phyloP scores from a whole-genome alignment of 2,888 invertebrate genomes.

The Crioceris asparagi region DNA sequence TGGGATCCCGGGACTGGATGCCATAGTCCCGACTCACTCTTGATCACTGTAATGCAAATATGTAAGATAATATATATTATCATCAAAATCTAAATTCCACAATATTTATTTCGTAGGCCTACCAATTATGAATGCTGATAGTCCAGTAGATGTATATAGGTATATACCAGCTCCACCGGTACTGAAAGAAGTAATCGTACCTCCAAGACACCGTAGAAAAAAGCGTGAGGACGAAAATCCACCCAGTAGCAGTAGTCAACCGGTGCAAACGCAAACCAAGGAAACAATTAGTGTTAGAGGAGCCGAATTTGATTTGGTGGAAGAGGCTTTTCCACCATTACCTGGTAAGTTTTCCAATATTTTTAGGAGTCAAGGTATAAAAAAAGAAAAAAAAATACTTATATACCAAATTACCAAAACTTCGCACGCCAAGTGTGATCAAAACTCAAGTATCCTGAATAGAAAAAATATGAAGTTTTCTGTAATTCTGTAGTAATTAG shows the following conservation, averaged over 20 bases:
- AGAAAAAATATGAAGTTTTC: no score
- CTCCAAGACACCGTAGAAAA: conserved; percentile 38
- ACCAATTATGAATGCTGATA: conserved; percentile 22
- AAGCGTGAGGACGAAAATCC: conserved; percentile 22
- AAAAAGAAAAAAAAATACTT: no score
- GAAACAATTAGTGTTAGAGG: conserved; percentile 35
- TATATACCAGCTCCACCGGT: conserved; percentile 20
- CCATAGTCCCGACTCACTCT: no score
- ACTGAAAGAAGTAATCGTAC: conserved; percentile 36
- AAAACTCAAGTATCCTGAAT: no score
- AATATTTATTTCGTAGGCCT: conserved; percentile 16
- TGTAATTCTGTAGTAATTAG: no score
- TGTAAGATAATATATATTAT: no score
- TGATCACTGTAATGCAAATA: no score
- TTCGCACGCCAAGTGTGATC: no score
- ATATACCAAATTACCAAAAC: no score
- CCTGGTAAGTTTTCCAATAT: conserved; percentile 43
- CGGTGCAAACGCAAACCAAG: conserved; percentile 19
- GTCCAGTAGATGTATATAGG: conserved; percentile 23
- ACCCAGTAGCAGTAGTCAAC: conserved; percentile 9
- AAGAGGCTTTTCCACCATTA: conserved; percentile 69
- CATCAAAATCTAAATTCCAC: no score
- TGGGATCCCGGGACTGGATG: no score
- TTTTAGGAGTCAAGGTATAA: no score
- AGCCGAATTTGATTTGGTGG: conserved; percentile 67